Evolutionary conservation across 2,113 vertebrate genomes (phyloP).

Genomic region (Nesospiza acunhae): DNA sequence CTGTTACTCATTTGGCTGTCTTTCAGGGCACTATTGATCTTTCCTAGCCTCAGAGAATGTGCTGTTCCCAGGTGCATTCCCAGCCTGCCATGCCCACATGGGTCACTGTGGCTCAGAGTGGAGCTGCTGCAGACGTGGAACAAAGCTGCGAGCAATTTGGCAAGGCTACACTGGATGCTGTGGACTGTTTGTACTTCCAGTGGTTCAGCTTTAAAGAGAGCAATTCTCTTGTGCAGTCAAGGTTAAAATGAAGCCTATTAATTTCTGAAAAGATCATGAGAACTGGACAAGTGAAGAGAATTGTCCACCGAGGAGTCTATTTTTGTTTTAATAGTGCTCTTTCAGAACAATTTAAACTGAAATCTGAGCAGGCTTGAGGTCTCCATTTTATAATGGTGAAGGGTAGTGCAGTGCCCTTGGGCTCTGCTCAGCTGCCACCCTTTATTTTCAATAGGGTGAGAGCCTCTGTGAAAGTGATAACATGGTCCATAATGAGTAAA

Average conservation of each 20-base stretch:
- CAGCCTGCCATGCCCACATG: neutral
- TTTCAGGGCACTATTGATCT: neutral
- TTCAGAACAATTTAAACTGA: slow-evolving; percentile 12
- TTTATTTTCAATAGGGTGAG: neutral
- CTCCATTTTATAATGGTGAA: neutral
- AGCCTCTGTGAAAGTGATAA: neutral
- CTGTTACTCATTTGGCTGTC: neutral
- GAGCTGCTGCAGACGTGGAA: neutral
- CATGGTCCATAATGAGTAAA: neutral
- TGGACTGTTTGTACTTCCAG: neutral
- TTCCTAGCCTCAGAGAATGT: neutral
- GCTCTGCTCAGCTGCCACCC: neutral
- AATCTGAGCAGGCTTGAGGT: neutral
- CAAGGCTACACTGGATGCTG: neutral
- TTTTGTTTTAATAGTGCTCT: slow-evolving; percentile 11
- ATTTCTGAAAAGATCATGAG: slow-evolving; percentile 20
- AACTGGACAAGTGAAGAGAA: neutral
- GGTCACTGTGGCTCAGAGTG: neutral
- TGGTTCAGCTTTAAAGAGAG: neutral
- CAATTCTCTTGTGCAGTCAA: neutral
- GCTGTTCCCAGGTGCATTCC: neutral
- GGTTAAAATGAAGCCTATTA: slow-evolving; percentile 48
- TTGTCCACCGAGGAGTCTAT: neutral
- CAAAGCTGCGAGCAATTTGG: neutral
- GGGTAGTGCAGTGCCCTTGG: neutral